Evolutionary conservation across 2,113 vertebrate genomes (phyloP).

Genomic region (Scatophagus argus): DNA sequence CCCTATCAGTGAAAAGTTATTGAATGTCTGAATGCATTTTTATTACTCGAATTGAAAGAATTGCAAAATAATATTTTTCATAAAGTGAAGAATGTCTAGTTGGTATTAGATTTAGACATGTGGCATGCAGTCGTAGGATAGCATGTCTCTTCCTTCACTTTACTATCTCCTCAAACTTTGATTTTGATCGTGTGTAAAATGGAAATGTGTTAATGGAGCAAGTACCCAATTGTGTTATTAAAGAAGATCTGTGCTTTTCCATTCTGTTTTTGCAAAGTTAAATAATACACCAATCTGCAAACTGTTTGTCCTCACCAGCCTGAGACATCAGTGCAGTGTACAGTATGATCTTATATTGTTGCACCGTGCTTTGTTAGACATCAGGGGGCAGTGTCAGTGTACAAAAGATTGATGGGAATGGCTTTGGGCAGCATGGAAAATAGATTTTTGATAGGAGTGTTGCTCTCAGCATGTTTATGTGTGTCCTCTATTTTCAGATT

Average conservation of each 20-base stretch:
- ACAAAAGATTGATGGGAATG: neutral
- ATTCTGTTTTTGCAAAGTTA: constrained; percentile 50
- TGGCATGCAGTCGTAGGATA: constrained; percentile 51
- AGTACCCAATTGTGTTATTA: constrained; percentile 11
- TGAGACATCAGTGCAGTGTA: neutral
- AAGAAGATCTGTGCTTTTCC: constrained; percentile 38
- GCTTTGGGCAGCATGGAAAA: neutral
- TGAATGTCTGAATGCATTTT: neutral
- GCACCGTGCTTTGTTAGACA: constrained; percentile 25
- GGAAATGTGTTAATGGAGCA: constrained; percentile 13
- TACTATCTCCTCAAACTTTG: constrained; percentile 14
- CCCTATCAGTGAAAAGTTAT: constrained; percentile 5
- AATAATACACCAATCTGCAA: constrained; percentile 12
- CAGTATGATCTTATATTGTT: neutral
- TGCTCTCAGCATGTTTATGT: constrained; percentile 33
- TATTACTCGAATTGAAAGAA: constrained; percentile 12
- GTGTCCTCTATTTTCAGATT: constrained; percentile 30
- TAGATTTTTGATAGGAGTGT: neutral
- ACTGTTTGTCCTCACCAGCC: neutral
- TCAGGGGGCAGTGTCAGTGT: constrained; percentile 52
- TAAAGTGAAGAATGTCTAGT: constrained; percentile 21
- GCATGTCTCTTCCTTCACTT: constrained; percentile 34
- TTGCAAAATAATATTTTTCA: constrained; percentile 9
- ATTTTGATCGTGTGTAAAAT: constrained; percentile 38
- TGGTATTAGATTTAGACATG: constrained; percentile 45